A percentile compares a stretch with the other conserved stretches of the same genome.
Evolutionary conservation across 2,113 vertebrate species (phyloP).

Genomic region (Cygnus buccinator): DNA sequence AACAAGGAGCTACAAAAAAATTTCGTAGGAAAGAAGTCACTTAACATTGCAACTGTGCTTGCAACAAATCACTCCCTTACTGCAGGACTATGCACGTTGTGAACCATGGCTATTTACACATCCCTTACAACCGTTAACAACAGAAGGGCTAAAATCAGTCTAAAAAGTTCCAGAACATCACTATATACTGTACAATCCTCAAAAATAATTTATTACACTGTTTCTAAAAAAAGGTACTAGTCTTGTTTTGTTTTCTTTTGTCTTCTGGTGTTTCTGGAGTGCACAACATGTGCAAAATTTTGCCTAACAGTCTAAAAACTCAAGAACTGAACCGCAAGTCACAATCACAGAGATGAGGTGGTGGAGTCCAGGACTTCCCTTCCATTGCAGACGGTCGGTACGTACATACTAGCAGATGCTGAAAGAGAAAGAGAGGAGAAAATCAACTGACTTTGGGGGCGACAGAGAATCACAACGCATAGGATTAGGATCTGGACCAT

Average conservation of each 20-base stretch:
- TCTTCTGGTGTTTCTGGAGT: constrained; percentile 62
- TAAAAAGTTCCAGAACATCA: constrained; percentile 93
- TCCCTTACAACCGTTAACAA: constrained; percentile 87
- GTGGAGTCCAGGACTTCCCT: constrained; percentile 99
- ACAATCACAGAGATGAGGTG: constrained; percentile 93
- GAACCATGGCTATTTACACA: constrained; percentile 89
- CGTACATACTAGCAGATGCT: constrained; percentile 92
- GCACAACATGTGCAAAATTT: constrained; percentile 79
- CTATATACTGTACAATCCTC: constrained; percentile 97
- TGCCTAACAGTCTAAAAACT: constrained; percentile 90
- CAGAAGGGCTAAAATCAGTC: constrained; percentile 88
- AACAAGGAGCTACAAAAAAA: constrained; percentile 96
- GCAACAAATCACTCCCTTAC: constrained; percentile 80
- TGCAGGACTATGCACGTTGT: constrained; percentile 75
- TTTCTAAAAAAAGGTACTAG: constrained; percentile 91
- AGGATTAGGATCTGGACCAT: background rate
- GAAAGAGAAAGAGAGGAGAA: constrained; percentile 62
- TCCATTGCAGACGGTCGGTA: constrained; percentile 95
- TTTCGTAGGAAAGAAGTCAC: constrained; percentile 83
- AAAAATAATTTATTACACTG: constrained; percentile 98
- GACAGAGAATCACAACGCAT: background rate
- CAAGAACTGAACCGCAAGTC: constrained; percentile 76
- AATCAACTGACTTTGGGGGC: background rate
- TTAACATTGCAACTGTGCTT: constrained; percentile 87
- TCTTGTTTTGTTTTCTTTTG: constrained; percentile 66